Base-by-base conservation (phyloP, 2,113 vertebrate species). In the Rhinoderma darwinii region DNA sequence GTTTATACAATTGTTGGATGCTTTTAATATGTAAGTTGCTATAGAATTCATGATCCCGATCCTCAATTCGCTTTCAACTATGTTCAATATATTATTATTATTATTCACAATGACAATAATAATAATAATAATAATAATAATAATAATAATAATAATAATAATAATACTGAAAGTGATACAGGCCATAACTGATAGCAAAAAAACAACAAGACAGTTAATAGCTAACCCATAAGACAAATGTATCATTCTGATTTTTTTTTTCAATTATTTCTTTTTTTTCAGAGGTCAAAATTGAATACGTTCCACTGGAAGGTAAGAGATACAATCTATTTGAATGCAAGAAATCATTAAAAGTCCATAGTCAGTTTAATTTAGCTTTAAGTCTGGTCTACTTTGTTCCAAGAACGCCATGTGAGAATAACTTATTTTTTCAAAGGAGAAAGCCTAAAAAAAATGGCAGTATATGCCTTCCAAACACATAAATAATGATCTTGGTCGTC, bases 271-370 rank as follows among this genome's bases (percentile, higher is more conserved):
- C 75, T 84, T 75, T 80, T n/a, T 41, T 83, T 88, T n/a, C 91
- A 98, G 97, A 98, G 92, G 95, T 98, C 89, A 97, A 96, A 92
- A 96, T 98, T 63, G 96, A 97, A 39, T 97, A 96, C 5, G 95
- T 97, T 25, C 97, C 97, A 37, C 94, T 92, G 68, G 92, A 98
- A 96, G 97, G 97, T 98, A 87, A 90, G 92, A 27, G 0, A n/a
- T n/a, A n/a, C n/a, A n/a, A n/a, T n/a, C n/a, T n/a, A n/a, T n/a
- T n/a, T n/a, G n/a, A n/a, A n/a, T n/a, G n/a, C n/a, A n/a, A n/a
- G n/a, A n/a, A n/a, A n/a, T n/a, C n/a, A n/a, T n/a, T n/a, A n/a
- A n/a, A n/a, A n/a, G n/a, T n/a, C n/a, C n/a, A n/a, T n/a, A n/a
- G n/a, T n/a, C n/a, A n/a, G n/a, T n/a, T n/a, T n/a, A n/a, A n/a